A percentile compares a stretch with the other conserved stretches of the same genome.
These are phyloP conservation scores for Madoqua kirkii DNA, from an alignment of 2,113 vertebrate genomes.

Conservation along the genomic window DNA sequence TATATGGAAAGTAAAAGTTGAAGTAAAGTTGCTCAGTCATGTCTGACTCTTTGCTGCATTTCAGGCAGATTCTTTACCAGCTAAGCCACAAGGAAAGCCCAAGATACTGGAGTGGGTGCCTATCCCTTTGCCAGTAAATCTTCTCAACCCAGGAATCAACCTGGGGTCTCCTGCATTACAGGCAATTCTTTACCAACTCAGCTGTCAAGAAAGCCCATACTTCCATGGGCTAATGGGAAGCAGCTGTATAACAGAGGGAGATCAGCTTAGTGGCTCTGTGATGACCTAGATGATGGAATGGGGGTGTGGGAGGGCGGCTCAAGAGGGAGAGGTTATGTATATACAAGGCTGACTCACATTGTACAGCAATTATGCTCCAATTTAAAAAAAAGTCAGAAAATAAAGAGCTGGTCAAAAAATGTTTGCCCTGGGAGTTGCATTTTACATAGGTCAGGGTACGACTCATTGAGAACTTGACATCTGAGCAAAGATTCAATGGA, in stretches of 20 bases:
- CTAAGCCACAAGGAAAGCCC: background rate
- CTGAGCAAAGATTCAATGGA: background rate
- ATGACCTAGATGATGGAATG: background rate
- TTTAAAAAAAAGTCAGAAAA: background rate
- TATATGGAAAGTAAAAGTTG: background rate
- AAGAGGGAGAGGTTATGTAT: background rate
- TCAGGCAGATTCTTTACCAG: background rate
- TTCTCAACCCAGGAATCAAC: background rate
- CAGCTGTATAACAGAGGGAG: background rate
- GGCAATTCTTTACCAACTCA: background rate
- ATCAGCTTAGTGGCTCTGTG: background rate
- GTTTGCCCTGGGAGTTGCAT: accelerated
- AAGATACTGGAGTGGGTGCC: background rate
- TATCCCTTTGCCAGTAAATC: background rate
- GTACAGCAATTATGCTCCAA: background rate
- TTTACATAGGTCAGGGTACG: background rate
- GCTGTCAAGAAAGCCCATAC: background rate
- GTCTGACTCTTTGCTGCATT: accelerated
- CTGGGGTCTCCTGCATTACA: accelerated
- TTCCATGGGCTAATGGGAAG: background rate
- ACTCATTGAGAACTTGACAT: background rate
- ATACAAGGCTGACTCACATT: background rate
- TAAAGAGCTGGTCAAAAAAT: background rate
- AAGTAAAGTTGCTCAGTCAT: accelerated
- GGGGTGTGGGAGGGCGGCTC: background rate